phyloP scores from a whole-genome alignment of 2,888 invertebrate species.

The Coenonympha glycerion region DNA sequence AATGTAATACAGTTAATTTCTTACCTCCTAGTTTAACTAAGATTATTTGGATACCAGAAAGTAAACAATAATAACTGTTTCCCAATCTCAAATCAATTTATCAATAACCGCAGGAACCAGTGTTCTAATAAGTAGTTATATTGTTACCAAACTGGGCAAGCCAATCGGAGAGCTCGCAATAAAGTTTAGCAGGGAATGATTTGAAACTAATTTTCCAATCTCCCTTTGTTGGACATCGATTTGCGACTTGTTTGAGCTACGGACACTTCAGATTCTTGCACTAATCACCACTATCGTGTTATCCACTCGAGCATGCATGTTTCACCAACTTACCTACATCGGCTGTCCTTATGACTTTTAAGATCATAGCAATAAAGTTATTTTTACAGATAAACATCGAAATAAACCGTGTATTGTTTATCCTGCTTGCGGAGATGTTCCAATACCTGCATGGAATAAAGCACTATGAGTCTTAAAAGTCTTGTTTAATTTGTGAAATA shows the following conservation, averaged over 20 bases:
- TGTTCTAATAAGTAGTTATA: background rate
- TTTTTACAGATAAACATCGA: background rate
- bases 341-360: background rate
- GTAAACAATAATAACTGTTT: too few species aligned
- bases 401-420: background rate
- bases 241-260: constrained; percentile 6
- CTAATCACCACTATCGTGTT: constrained; percentile 10
- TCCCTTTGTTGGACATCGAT: constrained; percentile 1
- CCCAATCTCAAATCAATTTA: too few species aligned
- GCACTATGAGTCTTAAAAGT: background rate
- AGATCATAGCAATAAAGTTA: background rate
- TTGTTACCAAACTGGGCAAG: background rate
- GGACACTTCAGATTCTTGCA: constrained; percentile 2
- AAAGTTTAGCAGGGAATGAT: background rate
- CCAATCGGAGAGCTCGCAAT: background rate
- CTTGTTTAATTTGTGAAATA: constrained; percentile 4
- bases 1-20: too few species aligned
- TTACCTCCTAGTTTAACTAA: too few species aligned
- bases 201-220: constrained; percentile 7
- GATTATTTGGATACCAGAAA: too few species aligned
- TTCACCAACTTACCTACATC: background rate
- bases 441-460: constrained; percentile 3
- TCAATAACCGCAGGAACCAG: background rate
- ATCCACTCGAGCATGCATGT: constrained; percentile 7
- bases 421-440: background rate